Evolutionary conservation across 2,113 vertebrate species (phyloP).

Genomic region (Gorsachius goisagi): DNA sequence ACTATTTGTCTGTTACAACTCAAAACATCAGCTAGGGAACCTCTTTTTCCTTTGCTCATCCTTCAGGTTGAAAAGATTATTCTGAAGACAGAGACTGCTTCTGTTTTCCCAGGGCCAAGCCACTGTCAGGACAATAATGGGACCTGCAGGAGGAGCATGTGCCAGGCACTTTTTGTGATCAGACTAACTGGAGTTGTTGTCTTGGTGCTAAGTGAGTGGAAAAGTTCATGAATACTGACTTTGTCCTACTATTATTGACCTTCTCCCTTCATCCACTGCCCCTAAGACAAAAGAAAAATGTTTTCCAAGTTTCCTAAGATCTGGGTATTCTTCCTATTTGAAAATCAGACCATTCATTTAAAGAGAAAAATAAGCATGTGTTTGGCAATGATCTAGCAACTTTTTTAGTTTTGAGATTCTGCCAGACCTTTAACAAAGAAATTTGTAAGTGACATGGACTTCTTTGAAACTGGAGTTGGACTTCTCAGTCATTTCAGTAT

Average conservation of each 20-base stretch:
- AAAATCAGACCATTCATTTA: not conserved
- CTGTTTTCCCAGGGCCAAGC: not conserved
- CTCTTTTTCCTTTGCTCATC: not conserved
- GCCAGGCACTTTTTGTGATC: not conserved
- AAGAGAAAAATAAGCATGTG: not conserved
- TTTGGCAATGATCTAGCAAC: not conserved
- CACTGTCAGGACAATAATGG: not conserved
- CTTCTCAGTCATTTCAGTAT: not conserved
- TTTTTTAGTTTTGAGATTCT: not conserved
- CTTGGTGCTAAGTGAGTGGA: not conserved
- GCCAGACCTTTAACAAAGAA: not conserved
- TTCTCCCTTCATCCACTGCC: not conserved
- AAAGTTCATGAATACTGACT: not conserved
- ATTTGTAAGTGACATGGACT: not conserved
- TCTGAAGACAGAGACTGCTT: not conserved
- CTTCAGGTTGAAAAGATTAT: not conserved
- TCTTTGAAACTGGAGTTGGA: not conserved
- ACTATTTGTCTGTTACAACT: not conserved
- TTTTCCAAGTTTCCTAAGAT: not conserved
- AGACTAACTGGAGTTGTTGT: not conserved
- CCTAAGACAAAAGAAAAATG: not conserved
- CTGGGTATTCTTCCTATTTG: not conserved
- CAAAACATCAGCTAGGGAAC: not conserved
- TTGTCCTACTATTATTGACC: not conserved
- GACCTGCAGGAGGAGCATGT: not conserved